Conservation (phyloP, 2,113 vertebrate species). For the human region GRCh38 chr12:56840001-56840500, state of each 20-base stretch:
- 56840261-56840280: not conserved
- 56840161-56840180: not conserved
- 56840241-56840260: not conserved
- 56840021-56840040: not conserved
- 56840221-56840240: not conserved
- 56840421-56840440: not conserved
- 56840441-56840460: not conserved
- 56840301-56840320: not conserved
- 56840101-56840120: not conserved
- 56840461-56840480: not conserved
- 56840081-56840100: not conserved
- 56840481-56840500: not conserved
- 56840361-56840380: not conserved
- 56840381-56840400: not conserved
- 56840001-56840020: not conserved
- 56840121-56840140: not conserved
- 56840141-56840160: not conserved
- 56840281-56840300: not conserved
- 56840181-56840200: not conserved
- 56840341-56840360: not conserved
- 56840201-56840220: not conserved
- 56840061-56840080: not conserved
- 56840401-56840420: not conserved
- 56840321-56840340: not conserved
- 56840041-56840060: not conserved